These are phyloP conservation scores for Rhagium mordax DNA, from an alignment of 2,888 invertebrate genomes.

Conservation along the genomic window DNA sequence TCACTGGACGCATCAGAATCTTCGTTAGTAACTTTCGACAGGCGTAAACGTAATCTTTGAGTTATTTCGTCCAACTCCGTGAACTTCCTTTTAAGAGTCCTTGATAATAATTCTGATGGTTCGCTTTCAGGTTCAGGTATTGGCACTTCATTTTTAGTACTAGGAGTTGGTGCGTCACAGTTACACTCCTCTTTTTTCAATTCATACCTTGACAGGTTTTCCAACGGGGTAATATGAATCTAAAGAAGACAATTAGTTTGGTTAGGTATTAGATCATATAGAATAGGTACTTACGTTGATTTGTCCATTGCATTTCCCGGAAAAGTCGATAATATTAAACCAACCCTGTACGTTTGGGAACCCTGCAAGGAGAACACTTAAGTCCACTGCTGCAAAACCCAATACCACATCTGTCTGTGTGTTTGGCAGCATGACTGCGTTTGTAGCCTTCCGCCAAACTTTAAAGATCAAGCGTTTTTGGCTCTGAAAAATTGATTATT, in stretches of 20 bases:
- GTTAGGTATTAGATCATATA: not conserved
- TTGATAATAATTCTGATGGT: conserved; percentile 65
- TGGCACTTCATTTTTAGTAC: not conserved
- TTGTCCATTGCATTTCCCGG: conserved; percentile 75
- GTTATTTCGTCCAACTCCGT: conserved; percentile 78
- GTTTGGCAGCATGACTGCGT: conserved; percentile 70
- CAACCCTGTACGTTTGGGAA: conserved; percentile 75
- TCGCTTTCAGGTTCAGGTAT: conserved; percentile 44
- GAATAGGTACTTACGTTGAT: conserved; percentile 70
- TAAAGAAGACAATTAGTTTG: conserved; percentile 54
- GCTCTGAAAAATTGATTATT: conserved; percentile 68
- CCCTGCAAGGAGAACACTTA: conserved; percentile 72
- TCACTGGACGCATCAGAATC: conserved; percentile 69
- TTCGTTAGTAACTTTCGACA: conserved; percentile 74
- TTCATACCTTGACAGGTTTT: conserved; percentile 35
- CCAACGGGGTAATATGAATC: conserved; percentile 72
- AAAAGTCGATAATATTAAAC: conserved; percentile 77
- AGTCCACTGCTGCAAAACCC: conserved; percentile 76
- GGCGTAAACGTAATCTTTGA: conserved; percentile 73
- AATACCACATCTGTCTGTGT: conserved; percentile 74
- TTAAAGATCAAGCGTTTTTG: conserved; percentile 75
- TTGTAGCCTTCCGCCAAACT: conserved; percentile 74
- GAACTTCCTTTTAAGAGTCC: conserved; percentile 75
- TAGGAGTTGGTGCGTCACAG: not conserved
- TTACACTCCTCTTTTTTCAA: conserved; percentile 27